Conservation (phyloP, 2,113 vertebrate species). For the Corvus moneduloides region DNA sequence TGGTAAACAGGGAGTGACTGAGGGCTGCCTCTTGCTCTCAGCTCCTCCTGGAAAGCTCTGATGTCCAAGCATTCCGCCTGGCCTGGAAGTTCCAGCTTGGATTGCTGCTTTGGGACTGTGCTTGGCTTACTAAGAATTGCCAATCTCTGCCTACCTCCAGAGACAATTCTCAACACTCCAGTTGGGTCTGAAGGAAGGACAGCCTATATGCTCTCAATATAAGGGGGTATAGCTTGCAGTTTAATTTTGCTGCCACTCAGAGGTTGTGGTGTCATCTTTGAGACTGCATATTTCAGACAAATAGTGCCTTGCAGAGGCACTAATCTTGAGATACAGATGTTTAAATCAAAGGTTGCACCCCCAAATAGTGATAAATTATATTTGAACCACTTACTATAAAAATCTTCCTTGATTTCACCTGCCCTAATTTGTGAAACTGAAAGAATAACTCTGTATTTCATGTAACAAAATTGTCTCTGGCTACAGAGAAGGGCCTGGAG, state of each 20-base stretch:
- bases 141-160: not conserved
- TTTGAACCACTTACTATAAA: not conserved
- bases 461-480: not conserved
- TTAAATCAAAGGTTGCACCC: not conserved
- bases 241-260: not conserved
- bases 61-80: not conserved
- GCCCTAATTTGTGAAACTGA: not conserved
- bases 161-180: not conserved
- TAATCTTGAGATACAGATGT: not conserved
- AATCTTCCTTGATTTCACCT: not conserved
- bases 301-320: not conserved
- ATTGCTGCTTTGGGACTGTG: not conserved
- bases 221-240: not conserved
- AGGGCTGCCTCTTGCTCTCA: not conserved
- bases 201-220: not conserved
- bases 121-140: not conserved
- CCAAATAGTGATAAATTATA: not conserved
- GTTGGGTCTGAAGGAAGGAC: not conserved
- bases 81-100: not conserved
- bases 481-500: not conserved
- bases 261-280: not conserved
- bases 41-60: not conserved
- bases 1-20: not conserved
- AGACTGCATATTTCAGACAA: not conserved
- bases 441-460: not conserved